Conservation (phyloP, 2,797 vertebrate species). For the Trachurus trachurus region DNA sequence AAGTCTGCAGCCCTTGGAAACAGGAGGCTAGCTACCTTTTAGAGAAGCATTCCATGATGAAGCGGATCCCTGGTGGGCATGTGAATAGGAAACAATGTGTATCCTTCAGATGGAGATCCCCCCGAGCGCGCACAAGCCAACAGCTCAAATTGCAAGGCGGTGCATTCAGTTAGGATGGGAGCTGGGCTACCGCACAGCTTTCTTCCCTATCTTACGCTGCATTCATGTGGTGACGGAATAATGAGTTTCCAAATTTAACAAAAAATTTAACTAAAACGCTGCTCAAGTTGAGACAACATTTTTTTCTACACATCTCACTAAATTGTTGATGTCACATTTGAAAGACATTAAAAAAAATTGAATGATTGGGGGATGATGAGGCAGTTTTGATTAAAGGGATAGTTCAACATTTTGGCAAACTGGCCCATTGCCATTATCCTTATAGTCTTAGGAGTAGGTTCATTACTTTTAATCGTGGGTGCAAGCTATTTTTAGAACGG, state of each 20-base stretch:
- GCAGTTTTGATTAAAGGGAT: too few species aligned
- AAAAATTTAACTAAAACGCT: background rate
- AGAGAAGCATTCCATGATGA: constrained; percentile 67
- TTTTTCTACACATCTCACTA: background rate
- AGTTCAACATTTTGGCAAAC: too few species aligned
- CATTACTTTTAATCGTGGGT: too few species aligned
- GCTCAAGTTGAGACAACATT: background rate
- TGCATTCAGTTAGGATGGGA: constrained; percentile 19
- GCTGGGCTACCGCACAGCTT: constrained; percentile 5
- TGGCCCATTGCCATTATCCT: too few species aligned
- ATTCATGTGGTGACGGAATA: background rate
- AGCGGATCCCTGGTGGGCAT: constrained; percentile 47
- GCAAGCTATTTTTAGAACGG: too few species aligned
- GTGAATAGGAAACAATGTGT: constrained; percentile 49
- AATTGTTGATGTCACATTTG: too few species aligned
- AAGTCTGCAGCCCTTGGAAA: constrained; percentile 68
- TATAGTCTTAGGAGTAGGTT: too few species aligned
- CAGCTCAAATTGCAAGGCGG: constrained; percentile 23
- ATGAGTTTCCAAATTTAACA: too few species aligned
- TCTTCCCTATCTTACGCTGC: background rate
- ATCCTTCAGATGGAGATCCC: constrained; percentile 36
- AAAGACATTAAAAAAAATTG: background rate
- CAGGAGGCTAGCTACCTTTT: constrained; percentile 58
- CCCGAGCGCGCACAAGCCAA: constrained; percentile 16
- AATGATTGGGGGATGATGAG: background rate